Evolutionary conservation across 53 echinoderm and acorn worm species (phyloP).

Genomic region (Zoroaster sp.): DNA sequence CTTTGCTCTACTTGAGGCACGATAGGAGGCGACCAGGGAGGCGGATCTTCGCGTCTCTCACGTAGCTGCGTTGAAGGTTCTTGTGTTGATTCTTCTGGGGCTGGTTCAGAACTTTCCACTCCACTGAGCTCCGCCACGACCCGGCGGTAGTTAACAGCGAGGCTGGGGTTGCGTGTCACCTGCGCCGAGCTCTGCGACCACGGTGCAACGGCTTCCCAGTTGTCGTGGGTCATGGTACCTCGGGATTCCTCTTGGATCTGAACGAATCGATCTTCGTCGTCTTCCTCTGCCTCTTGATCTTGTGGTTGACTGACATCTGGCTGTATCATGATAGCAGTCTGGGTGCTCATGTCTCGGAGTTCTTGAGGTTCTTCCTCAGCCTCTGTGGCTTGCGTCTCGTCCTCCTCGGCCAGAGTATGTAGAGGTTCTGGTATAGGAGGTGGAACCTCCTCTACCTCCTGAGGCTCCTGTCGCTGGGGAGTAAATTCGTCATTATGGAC

Average conservation of each 20-base stretch:
- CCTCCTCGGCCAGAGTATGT: slow-evolving; percentile 13
- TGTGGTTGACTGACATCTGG: not conserved
- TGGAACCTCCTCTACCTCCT: not conserved
- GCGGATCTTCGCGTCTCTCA: not conserved
- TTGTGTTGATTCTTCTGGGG: not conserved
- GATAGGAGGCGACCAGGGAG: slow-evolving; percentile 36
- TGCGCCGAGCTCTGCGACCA: not conserved
- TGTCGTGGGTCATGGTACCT: slow-evolving; percentile 17
- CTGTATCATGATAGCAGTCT: slow-evolving; percentile 10
- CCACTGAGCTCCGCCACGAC: slow-evolving; percentile 35
- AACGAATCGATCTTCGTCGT: not conserved
- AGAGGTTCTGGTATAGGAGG: not conserved
- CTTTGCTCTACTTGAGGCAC: slow-evolving; percentile 19
- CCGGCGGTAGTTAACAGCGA: slow-evolving; percentile 33
- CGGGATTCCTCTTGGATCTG: not conserved
- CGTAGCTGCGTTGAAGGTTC: not conserved
- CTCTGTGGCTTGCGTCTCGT: not conserved
- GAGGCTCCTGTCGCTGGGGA: not conserved
- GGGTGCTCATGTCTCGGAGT: slow-evolving; percentile 30
- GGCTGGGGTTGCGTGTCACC: not conserved
- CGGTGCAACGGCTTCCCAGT: slow-evolving; percentile 34
- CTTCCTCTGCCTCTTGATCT: not conserved
- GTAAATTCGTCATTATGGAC: not conserved
- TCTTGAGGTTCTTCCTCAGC: not conserved
- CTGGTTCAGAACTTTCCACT: not conserved